A percentile compares a stretch with the other conserved stretches of the same genome.
phyloP scores from a whole-genome alignment of 2,797 vertebrate species.

The Gambelia wislizenii region DNA sequence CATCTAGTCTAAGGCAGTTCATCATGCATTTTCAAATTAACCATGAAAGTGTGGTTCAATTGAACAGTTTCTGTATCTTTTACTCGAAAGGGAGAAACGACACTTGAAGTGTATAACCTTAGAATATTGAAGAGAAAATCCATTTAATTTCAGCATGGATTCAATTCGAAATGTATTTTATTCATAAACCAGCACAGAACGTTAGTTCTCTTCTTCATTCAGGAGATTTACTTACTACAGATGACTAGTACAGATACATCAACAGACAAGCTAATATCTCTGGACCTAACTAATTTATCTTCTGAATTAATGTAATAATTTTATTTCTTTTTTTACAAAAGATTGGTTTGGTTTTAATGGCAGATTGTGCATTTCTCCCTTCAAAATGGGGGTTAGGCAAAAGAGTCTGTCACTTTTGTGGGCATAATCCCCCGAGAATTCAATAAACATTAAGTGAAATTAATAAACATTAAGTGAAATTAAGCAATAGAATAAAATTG shows the following conservation, averaged over 20 bases:
- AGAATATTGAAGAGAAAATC: not conserved
- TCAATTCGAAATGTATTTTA: not conserved
- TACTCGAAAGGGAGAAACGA: not conserved
- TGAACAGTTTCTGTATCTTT: not conserved
- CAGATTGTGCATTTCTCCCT: not conserved
- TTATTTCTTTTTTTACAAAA: not conserved
- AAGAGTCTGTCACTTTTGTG: not conserved
- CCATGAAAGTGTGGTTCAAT: not conserved
- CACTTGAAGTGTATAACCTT: not conserved
- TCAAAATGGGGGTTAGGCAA: not conserved
- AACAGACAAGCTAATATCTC: not conserved
- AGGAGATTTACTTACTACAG: not conserved
- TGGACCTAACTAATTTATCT: not conserved
- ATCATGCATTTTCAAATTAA: not conserved
- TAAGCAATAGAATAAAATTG: not conserved
- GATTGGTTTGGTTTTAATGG: not conserved
- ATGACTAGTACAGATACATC: not conserved
- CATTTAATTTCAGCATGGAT: constrained; percentile 2
- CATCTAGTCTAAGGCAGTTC: not conserved
- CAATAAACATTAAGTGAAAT: not conserved
- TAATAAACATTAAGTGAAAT: not conserved
- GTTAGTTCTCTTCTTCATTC: not conserved
- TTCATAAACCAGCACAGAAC: not conserved
- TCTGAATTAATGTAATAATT: not conserved
- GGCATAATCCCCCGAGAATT: not conserved